Evolutionary conservation across 2,888 invertebrate species (phyloP).

Genomic region (Pasiphila rectangulata): DNA sequence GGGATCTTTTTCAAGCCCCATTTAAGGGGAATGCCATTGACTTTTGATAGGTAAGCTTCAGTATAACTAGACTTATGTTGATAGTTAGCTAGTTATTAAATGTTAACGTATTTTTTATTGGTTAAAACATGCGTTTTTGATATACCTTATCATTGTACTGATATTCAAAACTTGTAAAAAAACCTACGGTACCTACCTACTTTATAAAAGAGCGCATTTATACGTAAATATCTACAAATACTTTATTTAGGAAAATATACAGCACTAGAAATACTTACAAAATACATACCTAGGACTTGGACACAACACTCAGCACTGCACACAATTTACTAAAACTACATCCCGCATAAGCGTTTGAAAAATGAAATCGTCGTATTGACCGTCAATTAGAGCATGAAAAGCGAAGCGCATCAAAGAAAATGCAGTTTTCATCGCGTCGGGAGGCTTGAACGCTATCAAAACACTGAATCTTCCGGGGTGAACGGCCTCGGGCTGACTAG

Average conservation of each 20-base stretch:
- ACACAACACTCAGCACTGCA: background rate
- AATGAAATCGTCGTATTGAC: constrained; percentile 51
- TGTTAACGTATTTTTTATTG: no score
- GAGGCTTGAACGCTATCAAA: constrained; percentile 78
- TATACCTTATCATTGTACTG: no score
- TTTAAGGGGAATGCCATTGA: background rate
- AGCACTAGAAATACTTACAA: background rate
- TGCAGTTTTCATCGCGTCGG: constrained; percentile 72
- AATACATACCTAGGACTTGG: background rate
- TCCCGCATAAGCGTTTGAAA: constrained; percentile 32
- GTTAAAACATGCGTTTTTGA: no score
- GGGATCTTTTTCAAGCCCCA: background rate
- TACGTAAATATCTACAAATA: background rate
- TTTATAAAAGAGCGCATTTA: no score
- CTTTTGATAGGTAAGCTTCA: background rate
- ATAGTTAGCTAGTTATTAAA: no score
- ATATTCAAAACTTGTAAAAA: no score
- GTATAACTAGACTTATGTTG: no score
- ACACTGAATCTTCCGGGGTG: constrained; percentile 81
- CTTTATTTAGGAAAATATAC: background rate
- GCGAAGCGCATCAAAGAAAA: constrained; percentile 77
- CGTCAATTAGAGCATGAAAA: constrained; percentile 76
- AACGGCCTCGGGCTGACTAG: constrained; percentile 65
- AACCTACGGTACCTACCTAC: no score
- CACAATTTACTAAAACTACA: constrained; percentile 2